Conservation (phyloP, 2,797 vertebrate genomes). For the Chelidonichthys spinosus region DNA sequence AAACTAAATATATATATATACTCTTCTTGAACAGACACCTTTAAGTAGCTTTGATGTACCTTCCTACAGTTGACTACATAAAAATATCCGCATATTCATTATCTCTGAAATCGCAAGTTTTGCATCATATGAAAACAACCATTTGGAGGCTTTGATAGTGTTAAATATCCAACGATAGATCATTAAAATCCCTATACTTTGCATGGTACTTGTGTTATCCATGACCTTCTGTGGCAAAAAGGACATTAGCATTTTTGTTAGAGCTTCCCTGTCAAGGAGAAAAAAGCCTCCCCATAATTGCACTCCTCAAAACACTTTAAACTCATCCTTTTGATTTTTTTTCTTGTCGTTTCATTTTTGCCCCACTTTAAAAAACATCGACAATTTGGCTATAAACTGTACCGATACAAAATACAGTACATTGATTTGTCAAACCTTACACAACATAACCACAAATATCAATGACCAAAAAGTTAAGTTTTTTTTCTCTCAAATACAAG, state of each 20-base stretch:
- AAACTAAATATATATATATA: conserved; percentile 47
- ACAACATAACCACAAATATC: conserved; percentile 81
- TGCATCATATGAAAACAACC: conserved; percentile 32
- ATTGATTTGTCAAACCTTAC: conserved; percentile 81
- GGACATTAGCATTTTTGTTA: conserved; percentile 70
- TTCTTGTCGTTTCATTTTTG: conserved; percentile 43
- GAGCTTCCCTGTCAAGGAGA: conserved; percentile 81
- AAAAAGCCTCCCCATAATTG: conserved; percentile 85
- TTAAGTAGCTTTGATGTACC: conserved; percentile 3
- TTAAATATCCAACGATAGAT: conserved; percentile 38
- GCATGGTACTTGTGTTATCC: neutral
- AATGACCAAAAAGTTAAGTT: conserved; percentile 67
- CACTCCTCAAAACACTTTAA: conserved; percentile 61
- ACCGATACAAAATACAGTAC: conserved; percentile 87
- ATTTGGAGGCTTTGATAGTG: conserved; percentile 26
- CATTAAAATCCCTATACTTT: neutral
- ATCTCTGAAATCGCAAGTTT: conserved; percentile 33
- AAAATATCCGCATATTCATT: conserved; percentile 42
- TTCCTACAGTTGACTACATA: conserved; percentile 3
- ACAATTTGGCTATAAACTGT: conserved; percentile 82
- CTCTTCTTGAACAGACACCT: conserved; percentile 29
- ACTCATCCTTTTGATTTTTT: conserved; percentile 12
- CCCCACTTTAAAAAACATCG: conserved; percentile 71
- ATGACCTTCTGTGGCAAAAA: conserved; percentile 33
- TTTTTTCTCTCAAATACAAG: conserved; percentile 78